A percentile compares a stretch with the other conserved stretches of the same genome.
These are phyloP conservation scores for Drosophila sp. DNA, from an alignment of 1,140 invertebrate species.

Conservation along the genomic window DNA sequence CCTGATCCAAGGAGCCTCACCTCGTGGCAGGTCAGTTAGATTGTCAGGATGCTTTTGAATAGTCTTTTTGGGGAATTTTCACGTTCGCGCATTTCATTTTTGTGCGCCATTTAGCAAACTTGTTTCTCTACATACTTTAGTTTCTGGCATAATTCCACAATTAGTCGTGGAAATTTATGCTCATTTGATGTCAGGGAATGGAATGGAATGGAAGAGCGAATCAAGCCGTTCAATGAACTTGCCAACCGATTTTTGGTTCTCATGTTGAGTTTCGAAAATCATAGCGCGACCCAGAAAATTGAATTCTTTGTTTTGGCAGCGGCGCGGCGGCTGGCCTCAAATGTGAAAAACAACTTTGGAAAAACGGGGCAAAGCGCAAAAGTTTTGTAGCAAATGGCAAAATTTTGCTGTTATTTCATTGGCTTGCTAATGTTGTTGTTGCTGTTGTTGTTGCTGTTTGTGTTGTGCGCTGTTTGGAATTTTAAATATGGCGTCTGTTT, in stretches of 20 bases:
- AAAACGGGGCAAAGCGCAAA: constrained; percentile 48
- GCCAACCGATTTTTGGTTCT: constrained; percentile 12
- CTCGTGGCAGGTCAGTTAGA: too few relatives aligned
- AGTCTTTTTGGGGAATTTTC: neutral
- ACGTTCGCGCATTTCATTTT: constrained; percentile 11
- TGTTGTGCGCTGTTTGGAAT: constrained; percentile 66
- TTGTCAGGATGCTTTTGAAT: neutral
- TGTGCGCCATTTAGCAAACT: neutral
- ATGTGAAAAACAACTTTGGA: neutral
- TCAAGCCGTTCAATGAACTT: constrained; percentile 57
- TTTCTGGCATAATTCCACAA: constrained; percentile 64
- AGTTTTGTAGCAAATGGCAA: constrained; percentile 63
- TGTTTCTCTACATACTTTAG: constrained; percentile 12
- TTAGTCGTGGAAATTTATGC: constrained; percentile 58
- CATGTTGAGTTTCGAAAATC: constrained; percentile 33
- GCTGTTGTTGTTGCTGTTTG: constrained; percentile 34
- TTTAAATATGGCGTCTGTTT: constrained; percentile 81
- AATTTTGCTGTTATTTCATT: constrained; percentile 70
- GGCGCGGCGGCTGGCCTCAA: neutral
- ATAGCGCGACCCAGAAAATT: constrained; percentile 52
- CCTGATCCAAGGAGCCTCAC: too few relatives aligned
- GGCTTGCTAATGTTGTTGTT: constrained; percentile 47
- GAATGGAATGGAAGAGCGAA: neutral
- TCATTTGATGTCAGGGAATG: constrained; percentile 32
- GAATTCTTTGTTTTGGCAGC: constrained; percentile 55